Evolutionary conservation across 2,888 invertebrate genomes (phyloP).

Genomic region (Cephus pygmeus): DNA sequence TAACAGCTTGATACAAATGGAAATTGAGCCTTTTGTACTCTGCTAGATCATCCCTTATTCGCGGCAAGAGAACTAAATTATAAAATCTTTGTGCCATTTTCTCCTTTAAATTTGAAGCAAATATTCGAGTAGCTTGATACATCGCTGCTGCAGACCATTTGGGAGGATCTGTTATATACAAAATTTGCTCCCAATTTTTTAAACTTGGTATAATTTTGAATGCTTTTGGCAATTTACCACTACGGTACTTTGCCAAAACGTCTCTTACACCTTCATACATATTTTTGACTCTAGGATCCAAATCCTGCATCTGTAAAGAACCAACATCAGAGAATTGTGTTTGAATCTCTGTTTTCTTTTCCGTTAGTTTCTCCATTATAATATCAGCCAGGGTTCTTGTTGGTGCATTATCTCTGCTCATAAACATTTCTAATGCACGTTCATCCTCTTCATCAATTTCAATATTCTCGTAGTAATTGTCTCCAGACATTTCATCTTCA

Average conservation of each 20-base stretch:
- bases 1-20: conserved; percentile 93
- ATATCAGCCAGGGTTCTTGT: conserved; percentile 87
- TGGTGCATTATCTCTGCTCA: conserved; percentile 73
- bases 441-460: conserved; percentile 91
- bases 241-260: conserved; percentile 89
- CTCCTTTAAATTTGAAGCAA: conserved; percentile 96
- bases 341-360: conserved; percentile 90
- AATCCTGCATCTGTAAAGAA: conserved; percentile 80
- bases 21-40: conserved; percentile 96
- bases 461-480: conserved; percentile 77
- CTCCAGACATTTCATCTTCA: conserved; percentile 70
- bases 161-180: conserved; percentile 87
- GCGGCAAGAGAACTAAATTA: conserved; percentile 91
- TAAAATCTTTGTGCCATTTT: conserved; percentile 97
- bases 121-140: conserved; percentile 95
- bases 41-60: conserved; percentile 93
- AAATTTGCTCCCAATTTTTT: conserved; percentile 93
- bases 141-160: conserved; percentile 98
- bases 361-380: conserved; percentile 91
- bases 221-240: conserved; percentile 97
- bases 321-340: conserved; percentile 86
- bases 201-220: conserved; percentile 96
- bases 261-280: conserved; percentile 93
- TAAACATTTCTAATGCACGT: conserved; percentile 85
- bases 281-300: conserved; percentile 84